Base-by-base conservation (phyloP, 2,797 vertebrate species). In the Chiroxiphia lanceolata region DNA sequence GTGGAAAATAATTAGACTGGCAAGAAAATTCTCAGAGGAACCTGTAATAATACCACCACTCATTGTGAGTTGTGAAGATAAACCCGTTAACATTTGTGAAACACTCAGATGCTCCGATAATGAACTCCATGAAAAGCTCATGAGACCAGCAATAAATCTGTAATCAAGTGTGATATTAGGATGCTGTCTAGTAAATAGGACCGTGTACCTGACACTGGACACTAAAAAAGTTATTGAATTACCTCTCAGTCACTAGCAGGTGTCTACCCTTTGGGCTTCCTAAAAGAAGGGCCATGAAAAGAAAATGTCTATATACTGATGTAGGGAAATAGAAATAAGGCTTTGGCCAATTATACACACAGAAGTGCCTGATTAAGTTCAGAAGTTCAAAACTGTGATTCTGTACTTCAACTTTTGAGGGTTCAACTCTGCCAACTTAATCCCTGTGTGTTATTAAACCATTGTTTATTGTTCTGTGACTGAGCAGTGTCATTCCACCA, bases 61-160 rank as follows among this genome's bases (percentile, higher is more conserved):
- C 44, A 23, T 36, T 72, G 44, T 2, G 38, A 93, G 56, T 11
- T 47, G 64, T 68, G 85, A 82, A 89, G 80, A 96, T 89, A 90
- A 82, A 87, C 45, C 26, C 0, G 0, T 63, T 88, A 87, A 82
- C 91, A 26, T 84, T 94, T 90, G 81, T 45, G 70, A 79, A 94
- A 69, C 40, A 53, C 67, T 79, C 42, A 0, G 16, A 71, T 65
- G 23, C 61, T 31, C 3, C 0, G 15, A 94, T 90, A 96, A 95
- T 74, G 80, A 96, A 83, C 87, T 79, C 67, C 80, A 70, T 14
- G 33, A 60, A 88, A 84, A 90, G 54, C 85, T 75, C 83, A 20
- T 17, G 74, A 84, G 85, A 87, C 45, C 15, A 80, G 77, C 48
- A 84, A 82, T 80, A 89, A 87, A 87, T 82, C 59, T 84, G 74